phyloP scores from a whole-genome alignment of 2,888 invertebrate genomes.

The Salticus scenicus region DNA sequence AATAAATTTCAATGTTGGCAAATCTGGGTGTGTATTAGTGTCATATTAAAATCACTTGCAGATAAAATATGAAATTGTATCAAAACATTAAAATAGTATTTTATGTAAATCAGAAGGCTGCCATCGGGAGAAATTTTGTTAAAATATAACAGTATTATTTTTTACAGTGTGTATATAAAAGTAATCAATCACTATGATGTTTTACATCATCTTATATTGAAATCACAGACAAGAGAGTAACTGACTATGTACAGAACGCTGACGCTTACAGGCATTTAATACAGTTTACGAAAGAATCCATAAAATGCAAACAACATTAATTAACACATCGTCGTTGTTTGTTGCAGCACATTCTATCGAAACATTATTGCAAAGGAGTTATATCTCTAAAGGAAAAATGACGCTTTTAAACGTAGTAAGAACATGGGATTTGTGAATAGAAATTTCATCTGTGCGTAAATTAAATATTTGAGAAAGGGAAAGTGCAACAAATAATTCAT shows the following conservation, averaged over 20 bases:
- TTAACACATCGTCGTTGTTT: slow-evolving; percentile 59
- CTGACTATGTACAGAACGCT: slow-evolving; percentile 53
- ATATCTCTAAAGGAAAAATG: background rate
- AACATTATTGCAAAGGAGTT: slow-evolving; percentile 46
- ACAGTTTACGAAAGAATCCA: slow-evolving; percentile 41
- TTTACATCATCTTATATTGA: slow-evolving; percentile 28
- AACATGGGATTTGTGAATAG: background rate
- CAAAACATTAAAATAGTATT: no score
- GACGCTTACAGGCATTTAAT: slow-evolving; percentile 42
- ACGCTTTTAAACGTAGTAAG: background rate
- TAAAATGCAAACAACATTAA: slow-evolving; percentile 58
- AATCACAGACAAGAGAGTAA: slow-evolving; percentile 54
- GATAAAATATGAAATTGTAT: no score
- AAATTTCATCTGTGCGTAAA: no score
- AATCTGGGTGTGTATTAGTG: no score
- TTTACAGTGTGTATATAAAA: no score
- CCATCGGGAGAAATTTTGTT: no score
- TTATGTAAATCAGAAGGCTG: no score
- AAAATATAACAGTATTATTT: no score
- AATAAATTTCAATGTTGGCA: no score
- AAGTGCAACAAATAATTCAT: no score
- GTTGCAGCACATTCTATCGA: slow-evolving; percentile 46
- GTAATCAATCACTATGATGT: background rate
- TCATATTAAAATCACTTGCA: no score
- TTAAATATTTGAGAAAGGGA: no score